Evolutionary conservation across 2,113 vertebrate genomes (phyloP).

Genomic region (Pedetes capensis): DNA sequence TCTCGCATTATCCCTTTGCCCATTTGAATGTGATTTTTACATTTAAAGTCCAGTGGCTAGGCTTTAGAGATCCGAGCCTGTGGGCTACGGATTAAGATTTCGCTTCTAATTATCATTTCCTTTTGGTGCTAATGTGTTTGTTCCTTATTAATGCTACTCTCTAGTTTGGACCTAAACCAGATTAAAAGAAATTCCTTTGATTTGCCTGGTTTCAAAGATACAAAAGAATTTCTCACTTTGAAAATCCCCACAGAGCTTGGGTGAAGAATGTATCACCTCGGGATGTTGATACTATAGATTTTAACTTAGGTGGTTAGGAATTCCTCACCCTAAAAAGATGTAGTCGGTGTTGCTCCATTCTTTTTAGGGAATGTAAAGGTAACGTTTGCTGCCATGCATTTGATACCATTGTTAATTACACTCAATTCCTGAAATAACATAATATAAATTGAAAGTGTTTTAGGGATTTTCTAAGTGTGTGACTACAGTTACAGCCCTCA

Average conservation of each 20-base stretch:
- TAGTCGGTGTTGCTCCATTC: not conserved
- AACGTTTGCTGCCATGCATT: not conserved
- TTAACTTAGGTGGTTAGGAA: not conserved
- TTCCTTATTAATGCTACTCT: conserved; percentile 61
- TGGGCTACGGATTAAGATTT: conserved; percentile 66
- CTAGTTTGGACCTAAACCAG: conserved; percentile 55
- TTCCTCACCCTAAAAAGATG: not conserved
- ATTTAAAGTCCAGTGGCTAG: conserved; percentile 49
- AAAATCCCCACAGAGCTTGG: conserved; percentile 29
- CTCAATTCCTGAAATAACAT: not conserved
- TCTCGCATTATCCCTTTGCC: not conserved
- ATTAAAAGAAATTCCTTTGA: conserved; percentile 71
- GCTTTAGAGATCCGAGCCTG: conserved; percentile 37
- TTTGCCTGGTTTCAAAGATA: conserved; percentile 73
- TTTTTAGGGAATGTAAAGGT: not conserved
- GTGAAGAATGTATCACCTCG: conserved; percentile 67
- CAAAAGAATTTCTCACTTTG: conserved; percentile 76
- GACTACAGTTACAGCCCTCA: not conserved
- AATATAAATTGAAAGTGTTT: not conserved
- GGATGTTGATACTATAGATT: conserved; percentile 17
- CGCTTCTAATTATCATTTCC: conserved; percentile 74
- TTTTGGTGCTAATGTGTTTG: conserved; percentile 76
- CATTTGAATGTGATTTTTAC: conserved; percentile 48
- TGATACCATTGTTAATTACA: not conserved
- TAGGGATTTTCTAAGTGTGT: not conserved